Percentiles rank a stretch among this genome's conserved stretches.
These are phyloP conservation scores for Bolinopsis microptera DNA, from an alignment of 37 sponge, comb jelly and placozoan species.

Conservation along the genomic window DNA sequence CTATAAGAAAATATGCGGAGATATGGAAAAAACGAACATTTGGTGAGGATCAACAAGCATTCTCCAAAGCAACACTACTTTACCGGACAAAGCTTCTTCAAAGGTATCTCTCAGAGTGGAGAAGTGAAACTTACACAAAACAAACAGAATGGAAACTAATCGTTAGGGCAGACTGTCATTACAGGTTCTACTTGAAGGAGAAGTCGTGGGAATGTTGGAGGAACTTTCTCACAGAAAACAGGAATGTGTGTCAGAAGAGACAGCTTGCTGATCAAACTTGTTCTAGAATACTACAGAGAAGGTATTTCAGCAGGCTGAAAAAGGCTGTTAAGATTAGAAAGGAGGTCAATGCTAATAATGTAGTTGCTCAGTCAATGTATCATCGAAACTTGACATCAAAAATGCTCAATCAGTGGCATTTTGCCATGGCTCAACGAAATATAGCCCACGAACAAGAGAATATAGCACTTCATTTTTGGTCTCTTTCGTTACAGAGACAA, in stretches of 20 bases:
- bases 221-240: not conserved
- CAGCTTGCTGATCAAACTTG: not conserved
- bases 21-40: not conserved
- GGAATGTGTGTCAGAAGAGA: not conserved
- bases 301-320: not conserved
- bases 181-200: conserved; percentile 50
- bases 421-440: not conserved
- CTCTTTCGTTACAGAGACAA: conserved; percentile 47
- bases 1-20: not conserved
- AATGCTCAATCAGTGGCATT: not conserved
- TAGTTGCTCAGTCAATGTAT: conserved; percentile 30
- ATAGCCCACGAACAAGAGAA: conserved; percentile 20
- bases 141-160: conserved; percentile 59
- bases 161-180: conserved; percentile 59
- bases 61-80: not conserved
- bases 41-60: not conserved
- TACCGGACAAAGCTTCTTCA: not conserved
- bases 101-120: not conserved
- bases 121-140: not conserved
- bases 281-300: not conserved
- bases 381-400: not conserved
- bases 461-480: conserved; percentile 56
- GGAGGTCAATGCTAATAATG: conserved; percentile 10
- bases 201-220: conserved; percentile 20
- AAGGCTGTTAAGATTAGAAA: not conserved